Percentiles rank a stretch among this genome's conserved stretches.
Conservation (phyloP, 1,140 invertebrate genomes). For the Bombus affinis region DNA sequence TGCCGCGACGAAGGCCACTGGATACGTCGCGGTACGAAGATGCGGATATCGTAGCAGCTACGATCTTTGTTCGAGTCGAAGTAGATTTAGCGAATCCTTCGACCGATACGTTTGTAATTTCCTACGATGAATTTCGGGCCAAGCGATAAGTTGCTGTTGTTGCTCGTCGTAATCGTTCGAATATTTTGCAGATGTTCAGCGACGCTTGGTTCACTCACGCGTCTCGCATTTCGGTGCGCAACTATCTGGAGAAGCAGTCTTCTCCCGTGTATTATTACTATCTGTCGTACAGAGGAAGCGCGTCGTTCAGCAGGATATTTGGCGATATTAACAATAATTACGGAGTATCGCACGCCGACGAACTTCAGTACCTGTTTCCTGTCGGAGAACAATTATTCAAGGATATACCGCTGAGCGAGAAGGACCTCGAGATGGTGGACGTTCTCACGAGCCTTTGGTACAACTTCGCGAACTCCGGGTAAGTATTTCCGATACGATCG, state of each 20-base stretch:
- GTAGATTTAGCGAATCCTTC: too few relatives aligned
- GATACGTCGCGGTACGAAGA: neutral
- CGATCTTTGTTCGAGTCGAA: too few relatives aligned
- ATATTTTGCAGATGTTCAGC: constrained; percentile 84
- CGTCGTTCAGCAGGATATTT: constrained; percentile 88
- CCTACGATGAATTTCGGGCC: too few relatives aligned
- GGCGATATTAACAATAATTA: constrained; percentile 85
- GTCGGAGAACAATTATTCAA: constrained; percentile 84
- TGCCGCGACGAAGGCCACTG: neutral
- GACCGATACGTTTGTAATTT: too few relatives aligned
- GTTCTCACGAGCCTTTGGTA: constrained; percentile 86
- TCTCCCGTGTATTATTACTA: constrained; percentile 86
- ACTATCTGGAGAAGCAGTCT: constrained; percentile 77
- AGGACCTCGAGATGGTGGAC: constrained; percentile 82
- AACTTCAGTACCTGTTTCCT: constrained; percentile 89
- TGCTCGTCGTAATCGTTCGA: neutral
- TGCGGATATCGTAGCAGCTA: too few relatives aligned
- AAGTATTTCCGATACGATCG: constrained; percentile 57
- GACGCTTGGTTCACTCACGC: constrained; percentile 87
- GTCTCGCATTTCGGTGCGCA: constrained; percentile 83
- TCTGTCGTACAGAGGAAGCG: constrained; percentile 85
- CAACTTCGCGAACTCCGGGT: constrained; percentile 88
- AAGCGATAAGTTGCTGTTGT: too few relatives aligned
- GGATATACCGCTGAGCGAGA: constrained; percentile 77
- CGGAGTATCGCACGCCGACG: constrained; percentile 89